Evolutionary conservation across 2,797 vertebrate genomes (phyloP).

Genomic region (Alca torda): DNA sequence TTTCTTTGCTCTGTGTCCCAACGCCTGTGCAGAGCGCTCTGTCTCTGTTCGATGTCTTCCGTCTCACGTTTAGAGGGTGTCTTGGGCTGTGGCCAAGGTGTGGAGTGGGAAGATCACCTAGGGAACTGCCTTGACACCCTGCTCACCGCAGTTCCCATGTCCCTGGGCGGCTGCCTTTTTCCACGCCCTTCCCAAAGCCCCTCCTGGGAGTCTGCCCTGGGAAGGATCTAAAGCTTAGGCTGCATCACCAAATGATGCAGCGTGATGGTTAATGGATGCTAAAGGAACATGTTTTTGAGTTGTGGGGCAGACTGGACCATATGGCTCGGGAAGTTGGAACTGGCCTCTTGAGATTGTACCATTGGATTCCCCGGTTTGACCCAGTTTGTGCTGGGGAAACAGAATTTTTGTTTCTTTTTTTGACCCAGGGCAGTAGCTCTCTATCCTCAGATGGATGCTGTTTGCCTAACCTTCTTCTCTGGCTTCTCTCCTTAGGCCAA

Average conservation of each 20-base stretch:
- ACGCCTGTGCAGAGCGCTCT: background rate
- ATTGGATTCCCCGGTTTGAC: background rate
- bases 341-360: background rate
- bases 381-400: background rate
- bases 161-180: background rate
- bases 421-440: background rate
- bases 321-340: background rate
- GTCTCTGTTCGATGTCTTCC: background rate
- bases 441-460: background rate
- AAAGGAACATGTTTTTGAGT: background rate
- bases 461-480: background rate
- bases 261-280: background rate
- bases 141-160: background rate
- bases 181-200: background rate
- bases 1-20: background rate
- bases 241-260: background rate
- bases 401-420: background rate
- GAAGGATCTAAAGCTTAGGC: background rate
- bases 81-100: background rate
- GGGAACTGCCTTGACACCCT: background rate
- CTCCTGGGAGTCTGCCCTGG: background rate
- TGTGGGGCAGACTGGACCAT: background rate
- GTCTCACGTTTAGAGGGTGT: background rate
- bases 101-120: background rate
- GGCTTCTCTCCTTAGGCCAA: slow-evolving; percentile 78